Base-by-base conservation (phyloP, 1,140 invertebrate species). In the Stenopsyche tienmushanensis region DNA sequence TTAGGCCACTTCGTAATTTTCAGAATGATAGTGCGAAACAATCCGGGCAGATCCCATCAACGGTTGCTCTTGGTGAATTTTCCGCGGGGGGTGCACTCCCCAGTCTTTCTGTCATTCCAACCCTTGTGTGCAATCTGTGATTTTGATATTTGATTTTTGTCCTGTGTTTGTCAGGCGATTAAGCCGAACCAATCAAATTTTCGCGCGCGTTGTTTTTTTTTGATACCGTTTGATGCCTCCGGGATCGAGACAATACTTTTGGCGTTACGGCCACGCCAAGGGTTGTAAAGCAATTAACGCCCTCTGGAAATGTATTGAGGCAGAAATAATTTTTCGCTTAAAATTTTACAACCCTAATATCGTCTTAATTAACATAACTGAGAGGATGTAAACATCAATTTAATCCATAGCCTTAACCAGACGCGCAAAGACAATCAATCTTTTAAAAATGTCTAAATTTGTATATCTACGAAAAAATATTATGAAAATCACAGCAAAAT, bases 121-220 rank as follows among this genome's bases (percentile, higher is more conserved):
- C n/a, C n/a, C n/a, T n/a, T n/a, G n/a, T 26, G 15, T 58, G 54
- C 54, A 42, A 39, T 41, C 54, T 57, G 54, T 23, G 52, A 47
- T 53, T 57, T 59, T 62, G 66, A 67, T 64, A 42, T 29, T 17
- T 54, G 15, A 20, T 39, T 18, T 52, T 55, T 57, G 63, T 64
- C 57, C 60, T 67, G 66, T 54, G 41, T 59, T 67, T 67, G 66
- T 67, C 66, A 67, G 66, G 54, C 66, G 62, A 67, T 67, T 67
- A 67, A 53, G 62, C 15, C 20, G 17, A 63, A 55, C 65, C 53
- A 63, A 67, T 67, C 65, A 63, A 67, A 63, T 45, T 41, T 41
- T 55, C 57, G n/a, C 49, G 44, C 24, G 49, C 24, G 45, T 25
- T 44, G n/a, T n/a, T n/a, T n/a, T n/a, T n/a, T n/a, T n/a, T n/a